These are phyloP conservation scores for Candoia aspera DNA, from an alignment of 2,113 vertebrate species.

Conservation along the genomic window DNA sequence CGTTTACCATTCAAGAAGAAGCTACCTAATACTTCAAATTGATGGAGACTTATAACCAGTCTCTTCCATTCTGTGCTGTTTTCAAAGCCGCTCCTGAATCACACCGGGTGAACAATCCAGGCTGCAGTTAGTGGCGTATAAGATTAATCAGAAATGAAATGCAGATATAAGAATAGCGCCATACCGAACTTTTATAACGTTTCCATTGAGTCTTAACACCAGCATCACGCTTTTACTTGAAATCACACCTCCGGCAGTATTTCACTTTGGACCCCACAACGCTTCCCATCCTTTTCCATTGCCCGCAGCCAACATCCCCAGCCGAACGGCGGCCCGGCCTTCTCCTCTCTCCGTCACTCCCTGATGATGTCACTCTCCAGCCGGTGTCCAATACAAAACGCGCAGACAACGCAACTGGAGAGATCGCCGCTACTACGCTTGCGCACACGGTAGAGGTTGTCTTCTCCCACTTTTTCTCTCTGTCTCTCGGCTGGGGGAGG, in stretches of 20 bases:
- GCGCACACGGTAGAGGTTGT: slow-evolving; percentile 49
- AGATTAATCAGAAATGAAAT: background rate
- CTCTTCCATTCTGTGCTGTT: background rate
- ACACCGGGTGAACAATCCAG: background rate
- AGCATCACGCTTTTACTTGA: background rate
- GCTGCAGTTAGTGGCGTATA: background rate
- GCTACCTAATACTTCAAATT: background rate
- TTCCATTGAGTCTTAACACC: background rate
- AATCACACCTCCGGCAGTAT: background rate
- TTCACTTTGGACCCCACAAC: background rate
- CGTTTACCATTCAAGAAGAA: background rate
- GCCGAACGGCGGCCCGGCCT: rapidly evolving
- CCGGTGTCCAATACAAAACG: background rate
- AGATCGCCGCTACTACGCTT: slow-evolving; percentile 9
- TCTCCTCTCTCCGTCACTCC: background rate
- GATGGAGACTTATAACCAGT: background rate
- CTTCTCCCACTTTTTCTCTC: slow-evolving; percentile 8
- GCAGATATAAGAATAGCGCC: background rate
- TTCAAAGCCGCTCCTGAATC: background rate
- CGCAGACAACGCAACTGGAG: background rate
- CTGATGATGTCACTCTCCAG: slow-evolving; percentile 20
- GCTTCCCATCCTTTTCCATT: background rate
- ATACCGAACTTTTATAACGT: background rate
- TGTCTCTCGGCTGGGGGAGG: slow-evolving; percentile 13
- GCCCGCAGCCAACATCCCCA: too few relatives aligned